These are phyloP conservation scores for Gambusia affinis DNA, from an alignment of 2,113 vertebrate species.

Conservation along the genomic window DNA sequence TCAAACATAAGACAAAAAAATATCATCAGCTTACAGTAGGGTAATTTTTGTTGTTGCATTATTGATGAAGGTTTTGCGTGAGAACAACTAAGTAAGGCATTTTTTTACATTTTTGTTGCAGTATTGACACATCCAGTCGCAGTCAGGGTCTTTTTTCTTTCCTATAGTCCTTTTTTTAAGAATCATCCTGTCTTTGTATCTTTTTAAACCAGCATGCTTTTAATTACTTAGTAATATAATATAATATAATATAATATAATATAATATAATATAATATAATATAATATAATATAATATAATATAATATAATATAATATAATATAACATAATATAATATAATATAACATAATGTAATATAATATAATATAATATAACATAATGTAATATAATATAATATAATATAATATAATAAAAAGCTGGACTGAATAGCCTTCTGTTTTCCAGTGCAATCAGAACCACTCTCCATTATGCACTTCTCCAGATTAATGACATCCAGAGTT, in stretches of 20 bases:
- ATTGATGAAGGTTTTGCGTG: background rate
- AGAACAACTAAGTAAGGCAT: background rate
- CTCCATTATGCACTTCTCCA: constrained; percentile 5
- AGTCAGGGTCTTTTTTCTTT: background rate
- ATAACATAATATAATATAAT: no score
- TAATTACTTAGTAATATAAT: background rate
- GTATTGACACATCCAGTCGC: background rate
- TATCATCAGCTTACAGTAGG: background rate
- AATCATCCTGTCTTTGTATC: background rate
- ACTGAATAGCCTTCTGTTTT: no score
- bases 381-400: no score
- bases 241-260: no score
- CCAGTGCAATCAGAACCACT: background rate
- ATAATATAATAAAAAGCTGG: no score
- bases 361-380: background rate
- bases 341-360: background rate
- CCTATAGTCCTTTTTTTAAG: background rate
- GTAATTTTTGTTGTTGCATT: background rate
- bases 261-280: no score
- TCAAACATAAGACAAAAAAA: background rate
- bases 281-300: background rate
- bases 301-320: background rate
- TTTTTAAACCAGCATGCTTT: background rate
- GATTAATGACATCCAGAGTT: constrained; percentile 35
- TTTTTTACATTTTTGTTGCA: background rate